Evolutionary conservation across 1,140 invertebrate genomes (phyloP).

Genomic region (Triops longicaudatus): DNA sequence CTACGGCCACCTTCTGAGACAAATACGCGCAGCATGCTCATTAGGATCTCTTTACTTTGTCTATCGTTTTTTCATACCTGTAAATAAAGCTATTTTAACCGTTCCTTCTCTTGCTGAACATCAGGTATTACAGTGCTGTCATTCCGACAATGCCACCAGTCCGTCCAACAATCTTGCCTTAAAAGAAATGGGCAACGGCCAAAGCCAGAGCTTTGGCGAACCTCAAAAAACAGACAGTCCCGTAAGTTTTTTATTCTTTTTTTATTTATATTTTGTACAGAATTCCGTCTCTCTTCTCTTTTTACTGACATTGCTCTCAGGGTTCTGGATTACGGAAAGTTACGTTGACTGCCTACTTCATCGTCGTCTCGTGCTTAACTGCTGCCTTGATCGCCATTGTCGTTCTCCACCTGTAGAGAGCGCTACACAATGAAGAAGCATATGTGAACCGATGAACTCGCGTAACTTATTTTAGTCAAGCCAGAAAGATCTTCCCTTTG

Average conservation of each 20-base stretch:
- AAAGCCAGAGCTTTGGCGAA: slow-evolving; percentile 38
- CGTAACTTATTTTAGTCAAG: slow-evolving; percentile 15
- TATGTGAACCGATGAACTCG: neutral
- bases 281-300: too few relatives aligned
- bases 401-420: slow-evolving; percentile 52
- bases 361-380: slow-evolving; percentile 54
- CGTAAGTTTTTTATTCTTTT: slow-evolving; percentile 26
- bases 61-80: too few relatives aligned
- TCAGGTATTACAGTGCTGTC: neutral
- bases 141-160: slow-evolving; percentile 20
- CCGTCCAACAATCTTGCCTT: slow-evolving; percentile 32
- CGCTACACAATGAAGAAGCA: neutral
- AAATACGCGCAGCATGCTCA: too few relatives aligned
- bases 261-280: too few relatives aligned
- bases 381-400: slow-evolving; percentile 59
- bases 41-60: too few relatives aligned
- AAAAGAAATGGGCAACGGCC: slow-evolving; percentile 54
- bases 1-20: too few relatives aligned
- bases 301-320: too few relatives aligned
- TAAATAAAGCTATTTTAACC: neutral
- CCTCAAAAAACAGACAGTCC: slow-evolving; percentile 29
- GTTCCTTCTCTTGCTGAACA: slow-evolving; percentile 26
- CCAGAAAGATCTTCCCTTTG: neutral
- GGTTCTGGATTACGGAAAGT: slow-evolving; percentile 61
- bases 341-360: slow-evolving; percentile 60